These are phyloP conservation scores for Stegostoma tigrinum DNA, from an alignment of 2,113 vertebrate species.

Conservation along the genomic window DNA sequence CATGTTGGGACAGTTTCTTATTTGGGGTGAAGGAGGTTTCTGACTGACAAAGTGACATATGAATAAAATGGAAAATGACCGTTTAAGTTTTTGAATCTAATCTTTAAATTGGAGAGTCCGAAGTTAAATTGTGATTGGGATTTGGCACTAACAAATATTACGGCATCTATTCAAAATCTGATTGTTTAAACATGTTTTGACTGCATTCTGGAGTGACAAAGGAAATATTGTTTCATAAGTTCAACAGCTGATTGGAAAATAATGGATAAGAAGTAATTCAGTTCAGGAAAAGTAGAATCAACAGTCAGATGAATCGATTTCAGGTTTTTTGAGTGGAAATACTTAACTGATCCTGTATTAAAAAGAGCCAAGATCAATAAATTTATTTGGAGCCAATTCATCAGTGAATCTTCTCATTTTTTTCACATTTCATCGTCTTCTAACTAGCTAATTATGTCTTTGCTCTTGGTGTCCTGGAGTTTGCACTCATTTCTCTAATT, in stretches of 20 bases:
- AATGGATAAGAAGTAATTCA: background rate
- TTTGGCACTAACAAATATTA: background rate
- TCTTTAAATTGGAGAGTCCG: background rate
- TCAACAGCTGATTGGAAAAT: background rate
- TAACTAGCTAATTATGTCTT: background rate
- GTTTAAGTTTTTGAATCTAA: background rate
- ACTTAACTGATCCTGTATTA: background rate
- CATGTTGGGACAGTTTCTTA: no score
- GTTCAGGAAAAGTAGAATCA: background rate
- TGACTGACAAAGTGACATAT: no score
- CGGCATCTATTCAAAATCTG: background rate
- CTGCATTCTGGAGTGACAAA: background rate
- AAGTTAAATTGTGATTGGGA: background rate
- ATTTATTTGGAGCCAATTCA: background rate
- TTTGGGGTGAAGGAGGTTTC: no score
- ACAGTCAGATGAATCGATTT: background rate
- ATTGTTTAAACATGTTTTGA: background rate
- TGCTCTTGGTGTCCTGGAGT: background rate
- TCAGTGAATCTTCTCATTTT: background rate
- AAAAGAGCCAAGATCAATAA: background rate
- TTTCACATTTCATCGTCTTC: background rate
- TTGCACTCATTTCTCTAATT: background rate
- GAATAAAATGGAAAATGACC: no score
- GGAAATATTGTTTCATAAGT: background rate
- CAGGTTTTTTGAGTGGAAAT: background rate